These are phyloP conservation scores for Agrochola lychnidis DNA, from an alignment of 2,888 invertebrate genomes.

Conservation along the genomic window DNA sequence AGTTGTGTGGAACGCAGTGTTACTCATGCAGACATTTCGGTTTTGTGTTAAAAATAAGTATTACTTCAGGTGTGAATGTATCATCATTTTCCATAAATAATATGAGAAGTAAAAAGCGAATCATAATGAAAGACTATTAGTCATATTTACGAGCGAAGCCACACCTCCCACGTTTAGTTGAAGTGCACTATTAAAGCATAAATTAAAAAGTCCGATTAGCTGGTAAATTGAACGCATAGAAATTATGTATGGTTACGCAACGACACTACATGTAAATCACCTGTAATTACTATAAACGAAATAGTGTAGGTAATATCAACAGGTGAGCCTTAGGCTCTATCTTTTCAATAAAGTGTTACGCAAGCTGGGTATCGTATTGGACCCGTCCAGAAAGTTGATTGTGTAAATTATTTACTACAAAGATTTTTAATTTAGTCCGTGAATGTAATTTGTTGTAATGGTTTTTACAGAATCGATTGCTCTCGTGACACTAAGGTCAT, in stretches of 20 bases:
- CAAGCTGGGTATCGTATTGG: constrained; percentile 53
- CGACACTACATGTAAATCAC: constrained; percentile 72
- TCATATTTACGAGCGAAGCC: constrained; percentile 67
- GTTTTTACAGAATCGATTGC: constrained; percentile 39
- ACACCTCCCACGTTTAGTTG: constrained; percentile 68
- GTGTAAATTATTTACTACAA: constrained; percentile 54
- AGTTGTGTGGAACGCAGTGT: constrained; percentile 4
- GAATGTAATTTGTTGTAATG: constrained; percentile 42
- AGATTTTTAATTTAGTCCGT: constrained; percentile 54
- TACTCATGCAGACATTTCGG: constrained; percentile 4
- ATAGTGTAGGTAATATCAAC: constrained; percentile 63
- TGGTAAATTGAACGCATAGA: constrained; percentile 73
- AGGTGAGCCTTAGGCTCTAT: constrained; percentile 65
- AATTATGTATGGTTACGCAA: constrained; percentile 75
- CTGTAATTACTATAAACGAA: constrained; percentile 67
- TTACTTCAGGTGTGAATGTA: constrained; percentile 30
- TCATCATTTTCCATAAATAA: constrained; percentile 42
- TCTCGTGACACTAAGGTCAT: constrained; percentile 47
- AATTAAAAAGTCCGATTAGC: constrained; percentile 73
- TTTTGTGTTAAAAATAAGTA: constrained; percentile 21
- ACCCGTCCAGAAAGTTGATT: constrained; percentile 62
- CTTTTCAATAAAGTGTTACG: constrained; percentile 63
- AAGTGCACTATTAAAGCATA: constrained; percentile 74
- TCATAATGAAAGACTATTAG: constrained; percentile 62
- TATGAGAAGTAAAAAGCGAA: constrained; percentile 53